Evolutionary conservation across 2,797 vertebrate genomes (phyloP).

Genomic region (Ctenochaetus hawaiiensis): DNA sequence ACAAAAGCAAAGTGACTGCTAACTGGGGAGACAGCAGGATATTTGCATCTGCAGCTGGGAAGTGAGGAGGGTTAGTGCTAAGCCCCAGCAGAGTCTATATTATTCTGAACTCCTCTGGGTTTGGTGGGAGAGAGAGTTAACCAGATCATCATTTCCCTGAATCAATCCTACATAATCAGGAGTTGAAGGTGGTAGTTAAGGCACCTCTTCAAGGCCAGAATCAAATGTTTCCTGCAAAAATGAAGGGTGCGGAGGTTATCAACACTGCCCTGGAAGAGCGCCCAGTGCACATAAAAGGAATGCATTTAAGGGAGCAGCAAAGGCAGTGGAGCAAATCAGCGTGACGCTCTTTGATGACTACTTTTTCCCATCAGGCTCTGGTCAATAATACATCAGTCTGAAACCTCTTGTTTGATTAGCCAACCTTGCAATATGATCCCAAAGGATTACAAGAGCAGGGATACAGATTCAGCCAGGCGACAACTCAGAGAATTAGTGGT

Average conservation of each 20-base stretch:
- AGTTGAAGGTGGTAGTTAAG: constrained; percentile 21
- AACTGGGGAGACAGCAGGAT: constrained; percentile 21
- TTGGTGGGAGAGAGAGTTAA: constrained; percentile 11
- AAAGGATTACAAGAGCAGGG: constrained; percentile 46
- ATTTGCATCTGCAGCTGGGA: constrained; percentile 40
- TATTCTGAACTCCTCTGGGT: constrained; percentile 20
- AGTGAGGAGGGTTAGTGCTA: constrained; percentile 34
- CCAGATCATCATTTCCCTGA: constrained; percentile 7
- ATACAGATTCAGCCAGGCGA: constrained; percentile 27
- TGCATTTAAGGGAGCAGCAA: constrained; percentile 45
- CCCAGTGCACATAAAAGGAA: constrained; percentile 57
- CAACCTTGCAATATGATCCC: constrained; percentile 59
- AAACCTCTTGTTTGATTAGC: constrained; percentile 65
- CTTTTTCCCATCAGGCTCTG: constrained; percentile 55
- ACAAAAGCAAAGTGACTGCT: constrained; percentile 63
- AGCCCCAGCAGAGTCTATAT: constrained; percentile 18
- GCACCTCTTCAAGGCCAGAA: constrained; percentile 18
- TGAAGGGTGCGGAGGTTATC: constrained; percentile 45
- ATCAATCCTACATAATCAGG: constrained; percentile 16
- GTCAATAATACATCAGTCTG: constrained; percentile 74
- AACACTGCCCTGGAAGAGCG: constrained; percentile 20
- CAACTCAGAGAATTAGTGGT: constrained; percentile 17
- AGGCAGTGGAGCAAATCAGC: constrained; percentile 56
- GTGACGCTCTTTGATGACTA: constrained; percentile 60
- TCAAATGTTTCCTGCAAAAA: constrained; percentile 32